Base-by-base conservation (phyloP, 2,888 invertebrate species). In the Mylabris sibirica region DNA sequence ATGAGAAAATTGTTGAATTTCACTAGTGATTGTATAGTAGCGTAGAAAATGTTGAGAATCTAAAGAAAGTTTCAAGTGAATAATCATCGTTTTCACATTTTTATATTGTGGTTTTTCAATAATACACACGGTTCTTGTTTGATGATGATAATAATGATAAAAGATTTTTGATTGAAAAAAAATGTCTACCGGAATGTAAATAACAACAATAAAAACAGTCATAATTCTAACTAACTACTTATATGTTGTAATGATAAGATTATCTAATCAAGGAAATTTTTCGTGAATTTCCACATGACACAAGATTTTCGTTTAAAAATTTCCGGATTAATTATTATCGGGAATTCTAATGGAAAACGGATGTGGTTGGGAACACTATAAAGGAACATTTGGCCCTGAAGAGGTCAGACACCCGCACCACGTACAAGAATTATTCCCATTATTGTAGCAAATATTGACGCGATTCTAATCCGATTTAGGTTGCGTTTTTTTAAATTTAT, bases 341-440 rank as follows among this genome's bases (percentile, higher is more conserved):
- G 30, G n/a, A 44, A 44, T 44, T 44, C 17, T 44, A 44, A 44
- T 44, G 44, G n/a, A 49, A 73, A 73, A 71, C 75, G 75, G 75
- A 75, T 75, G 73, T 74, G 75, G 72, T 66, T 64, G 70, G 59
- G 53, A 72, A 60, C 67, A 8, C 63, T 24, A 53, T 41, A 38
- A 62, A 30, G 9, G 26, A 8, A 35, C 59, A 64, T 59, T 65
- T 63, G 76, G 70, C 76, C 77, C 74, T 76, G 76, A 72, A 75
- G 72, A 76, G 77, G 77, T 77, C 77, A 77, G 75, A 70, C 74
- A 77, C 77, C 76, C 77, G 75, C 75, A 72, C n/a, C 6, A 38
- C 12, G 12, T 64, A 60, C n/a, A 64, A 63, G 59, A 12, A 60
- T 12, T 60, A 64, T 59, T 68, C 63, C 65, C 57, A 62, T 60